phyloP scores from a whole-genome alignment of 1,140 invertebrate species.

The Monomorium pharaonis region DNA sequence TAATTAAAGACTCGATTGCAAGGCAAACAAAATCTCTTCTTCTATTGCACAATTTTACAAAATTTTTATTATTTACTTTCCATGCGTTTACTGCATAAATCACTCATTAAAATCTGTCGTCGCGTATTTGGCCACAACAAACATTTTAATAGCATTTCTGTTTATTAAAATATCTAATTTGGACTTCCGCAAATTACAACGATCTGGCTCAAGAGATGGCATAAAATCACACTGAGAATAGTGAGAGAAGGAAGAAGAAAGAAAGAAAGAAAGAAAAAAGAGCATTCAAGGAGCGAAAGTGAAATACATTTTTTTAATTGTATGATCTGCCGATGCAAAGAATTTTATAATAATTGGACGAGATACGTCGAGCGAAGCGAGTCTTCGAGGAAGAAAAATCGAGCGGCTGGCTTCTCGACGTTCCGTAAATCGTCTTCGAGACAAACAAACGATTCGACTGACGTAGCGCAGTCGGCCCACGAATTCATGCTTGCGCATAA shows the following conservation, averaged over 20 bases:
- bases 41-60: not conserved
- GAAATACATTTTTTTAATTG: constrained; percentile 39
- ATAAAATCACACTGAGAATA: not conserved
- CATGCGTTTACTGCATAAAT: not conserved
- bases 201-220: not conserved
- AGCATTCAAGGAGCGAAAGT: constrained; percentile 29
- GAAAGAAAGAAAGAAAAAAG: not conserved
- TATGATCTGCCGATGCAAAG: constrained; percentile 27
- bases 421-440: constrained; percentile 5
- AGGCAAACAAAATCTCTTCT: not conserved
- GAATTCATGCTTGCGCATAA: constrained; percentile 68
- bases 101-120: not conserved
- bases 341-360: constrained; percentile 50
- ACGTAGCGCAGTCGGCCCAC: not conserved
- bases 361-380: constrained; percentile 7
- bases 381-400: constrained; percentile 4
- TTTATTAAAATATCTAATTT: constrained; percentile 18
- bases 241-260: not conserved
- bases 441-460: constrained; percentile 25
- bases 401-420: constrained; percentile 28
- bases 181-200: constrained; percentile 8
- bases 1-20: not conserved
- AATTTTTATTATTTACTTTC: not conserved
- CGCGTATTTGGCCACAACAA: not conserved
- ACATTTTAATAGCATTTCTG: not conserved